Base-by-base conservation (phyloP, 2,888 invertebrate species). In the Drosophila mettleri region DNA sequence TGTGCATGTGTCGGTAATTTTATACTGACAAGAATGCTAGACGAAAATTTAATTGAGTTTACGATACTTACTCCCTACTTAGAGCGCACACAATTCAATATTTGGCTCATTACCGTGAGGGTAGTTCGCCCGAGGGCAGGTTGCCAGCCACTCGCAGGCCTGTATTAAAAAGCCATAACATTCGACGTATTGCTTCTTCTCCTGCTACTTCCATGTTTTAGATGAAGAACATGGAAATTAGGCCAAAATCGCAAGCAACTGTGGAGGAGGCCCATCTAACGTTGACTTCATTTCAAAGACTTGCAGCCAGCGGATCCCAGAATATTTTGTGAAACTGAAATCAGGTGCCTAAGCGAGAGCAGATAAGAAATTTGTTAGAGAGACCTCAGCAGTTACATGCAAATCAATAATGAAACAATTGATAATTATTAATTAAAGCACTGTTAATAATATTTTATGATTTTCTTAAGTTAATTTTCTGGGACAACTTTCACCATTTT, bases 11-110 rank as follows among this genome's bases (percentile, higher is more conserved):
- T 18, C 61, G 12, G 29, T 63, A 46, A 31, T 62, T 62, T 48
- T 48, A 54, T 33, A 55, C 53, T 24, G 48, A 49, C 41, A 43
- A 39, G 16, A 34, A 31, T 22, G 34, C 48, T 74, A 82, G 69
- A 60, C 83, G 59, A 70, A 79, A 68, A 77, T 80, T 82, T 77
- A 80, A 83, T 86, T 86, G 80, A 69, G 63, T 77, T 72, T 69
- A 62, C 51, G 68, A 58, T 69, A 77, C 58, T 39, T 54, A 29
- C 45, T 59, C 49, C 51, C 39, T 59, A 52, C 62, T 57, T 69
- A 48, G 20, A 36, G 43, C 27, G 58, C 57, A 63, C 49, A 77
- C 74, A 80, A 74, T 80, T 82, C 81, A 84, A 86, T 78, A 69
- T 61, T 73, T 61, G 69, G 60, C 74, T 69, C 74, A 61, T 78